Evolutionary conservation across 2,113 vertebrate genomes (phyloP).

Genomic region (Bufo bufo): DNA sequence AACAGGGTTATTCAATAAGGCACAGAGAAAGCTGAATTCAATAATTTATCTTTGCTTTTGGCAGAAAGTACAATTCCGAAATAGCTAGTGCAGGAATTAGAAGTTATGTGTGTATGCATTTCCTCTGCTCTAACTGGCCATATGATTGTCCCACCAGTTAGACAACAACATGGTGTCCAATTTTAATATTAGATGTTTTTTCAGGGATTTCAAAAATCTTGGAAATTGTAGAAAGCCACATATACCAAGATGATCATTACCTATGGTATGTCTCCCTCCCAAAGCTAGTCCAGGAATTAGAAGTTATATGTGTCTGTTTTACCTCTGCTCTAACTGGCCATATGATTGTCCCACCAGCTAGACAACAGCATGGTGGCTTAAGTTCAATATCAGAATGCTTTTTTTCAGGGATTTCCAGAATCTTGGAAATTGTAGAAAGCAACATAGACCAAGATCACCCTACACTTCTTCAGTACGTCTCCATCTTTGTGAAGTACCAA

Average conservation of each 20-base stretch:
- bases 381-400: not conserved
- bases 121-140: not conserved
- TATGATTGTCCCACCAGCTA: not conserved
- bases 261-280: too few relatives aligned
- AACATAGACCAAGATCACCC: too few relatives aligned
- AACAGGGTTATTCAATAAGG: conserved; percentile 10
- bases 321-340: not conserved
- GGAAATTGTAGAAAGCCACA: not conserved
- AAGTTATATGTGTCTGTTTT: not conserved
- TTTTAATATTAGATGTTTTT: not conserved
- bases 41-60: not conserved
- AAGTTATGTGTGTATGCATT: not conserved
- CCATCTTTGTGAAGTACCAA: too few relatives aligned
- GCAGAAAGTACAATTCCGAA: not conserved
- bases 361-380: not conserved
- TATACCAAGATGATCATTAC: too few relatives aligned
- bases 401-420: not conserved
- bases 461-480: too few relatives aligned
- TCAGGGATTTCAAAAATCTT: not conserved
- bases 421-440: not conserved
- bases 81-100: not conserved
- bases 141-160: not conserved
- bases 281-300: not conserved
- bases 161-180: not conserved
- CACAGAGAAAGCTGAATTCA: not conserved